Conservation (phyloP, 2,113 vertebrate genomes). For the Phrynosoma blainvillii region DNA sequence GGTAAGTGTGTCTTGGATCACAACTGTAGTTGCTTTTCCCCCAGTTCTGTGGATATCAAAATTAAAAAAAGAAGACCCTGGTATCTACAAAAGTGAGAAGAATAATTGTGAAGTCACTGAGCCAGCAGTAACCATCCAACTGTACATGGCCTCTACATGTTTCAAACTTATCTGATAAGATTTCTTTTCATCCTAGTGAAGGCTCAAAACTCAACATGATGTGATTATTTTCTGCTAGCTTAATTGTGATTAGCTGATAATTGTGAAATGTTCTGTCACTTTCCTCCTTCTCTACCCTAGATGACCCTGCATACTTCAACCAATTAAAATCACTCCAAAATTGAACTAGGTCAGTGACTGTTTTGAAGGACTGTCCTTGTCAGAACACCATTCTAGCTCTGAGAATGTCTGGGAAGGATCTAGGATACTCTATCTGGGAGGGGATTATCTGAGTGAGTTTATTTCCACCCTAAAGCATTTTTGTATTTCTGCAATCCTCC, state of each 20-base stretch:
- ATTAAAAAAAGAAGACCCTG: not conserved
- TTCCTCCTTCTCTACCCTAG: not conserved
- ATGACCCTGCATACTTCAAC: not conserved
- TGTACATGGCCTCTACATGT: not conserved
- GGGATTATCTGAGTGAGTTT: too few relatives aligned
- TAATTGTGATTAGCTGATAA: slow-evolving; percentile 5
- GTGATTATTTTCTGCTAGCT: slow-evolving; percentile 1
- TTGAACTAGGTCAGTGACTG: too few relatives aligned
- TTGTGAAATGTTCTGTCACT: not conserved
- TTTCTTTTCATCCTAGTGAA: not conserved
- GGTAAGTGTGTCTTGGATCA: too few relatives aligned
- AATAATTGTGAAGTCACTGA: not conserved
- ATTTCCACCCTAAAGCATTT: too few relatives aligned
- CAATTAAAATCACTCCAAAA: slow-evolving; percentile 4
- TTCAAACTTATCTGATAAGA: not conserved
- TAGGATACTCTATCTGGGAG: too few relatives aligned
- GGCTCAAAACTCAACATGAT: not conserved
- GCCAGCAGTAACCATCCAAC: not conserved
- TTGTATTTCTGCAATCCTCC: too few relatives aligned
- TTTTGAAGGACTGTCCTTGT: too few relatives aligned
- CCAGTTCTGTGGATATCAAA: not conserved
- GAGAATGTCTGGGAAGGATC: too few relatives aligned
- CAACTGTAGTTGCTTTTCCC: not conserved
- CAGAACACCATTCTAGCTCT: too few relatives aligned
- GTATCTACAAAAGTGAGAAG: not conserved